A percentile compares a stretch with the other conserved stretches of the same genome.
Conservation (phyloP, 2,888 invertebrate species). For the Matsumyia berberina region DNA sequence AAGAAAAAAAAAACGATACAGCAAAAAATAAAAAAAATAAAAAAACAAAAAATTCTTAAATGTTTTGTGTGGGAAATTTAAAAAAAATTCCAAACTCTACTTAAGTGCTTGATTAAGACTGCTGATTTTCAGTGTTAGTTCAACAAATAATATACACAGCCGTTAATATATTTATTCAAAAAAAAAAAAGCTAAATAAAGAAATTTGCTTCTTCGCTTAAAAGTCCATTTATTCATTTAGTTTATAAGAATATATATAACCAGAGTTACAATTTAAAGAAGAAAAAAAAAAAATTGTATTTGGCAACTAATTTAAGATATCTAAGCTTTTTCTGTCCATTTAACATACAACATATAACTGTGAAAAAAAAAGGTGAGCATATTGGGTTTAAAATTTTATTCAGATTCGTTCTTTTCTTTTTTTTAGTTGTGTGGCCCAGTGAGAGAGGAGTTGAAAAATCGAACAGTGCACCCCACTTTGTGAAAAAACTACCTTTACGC, state of each 20-base stretch:
- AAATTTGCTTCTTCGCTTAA: constrained; percentile 75
- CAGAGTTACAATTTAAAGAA: constrained; percentile 44
- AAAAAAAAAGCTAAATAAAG: constrained; percentile 60
- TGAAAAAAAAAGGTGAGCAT: constrained; percentile 64
- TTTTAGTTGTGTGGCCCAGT: constrained; percentile 48
- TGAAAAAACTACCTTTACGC: constrained; percentile 1
- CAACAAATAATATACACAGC: constrained; percentile 50
- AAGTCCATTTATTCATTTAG: constrained; percentile 81
- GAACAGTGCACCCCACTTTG: constrained; percentile 77
- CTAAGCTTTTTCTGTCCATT: constrained; percentile 79
- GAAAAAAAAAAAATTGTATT: constrained; percentile 24
- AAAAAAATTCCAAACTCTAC: constrained; percentile 48
- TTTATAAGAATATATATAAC: constrained; percentile 77
- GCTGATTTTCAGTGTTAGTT: constrained; percentile 72
- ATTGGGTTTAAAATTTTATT: constrained; percentile 37
- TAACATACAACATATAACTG: constrained; percentile 60
- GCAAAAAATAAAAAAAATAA: constrained; percentile 27
- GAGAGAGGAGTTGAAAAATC: constrained; percentile 73
- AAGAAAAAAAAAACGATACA: constrained; percentile 38
- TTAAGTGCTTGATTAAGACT: constrained; percentile 76
- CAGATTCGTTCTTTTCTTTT: constrained; percentile 3
- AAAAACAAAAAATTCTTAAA: too few species aligned
- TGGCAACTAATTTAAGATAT: constrained; percentile 71
- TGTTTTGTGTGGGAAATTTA: too few species aligned
- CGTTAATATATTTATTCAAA: constrained; percentile 66